A percentile compares a stretch with the other conserved stretches of the same genome.
These are phyloP conservation scores for Tapirus terrestris DNA, from an alignment of 2,113 vertebrate species.

Conservation along the genomic window DNA sequence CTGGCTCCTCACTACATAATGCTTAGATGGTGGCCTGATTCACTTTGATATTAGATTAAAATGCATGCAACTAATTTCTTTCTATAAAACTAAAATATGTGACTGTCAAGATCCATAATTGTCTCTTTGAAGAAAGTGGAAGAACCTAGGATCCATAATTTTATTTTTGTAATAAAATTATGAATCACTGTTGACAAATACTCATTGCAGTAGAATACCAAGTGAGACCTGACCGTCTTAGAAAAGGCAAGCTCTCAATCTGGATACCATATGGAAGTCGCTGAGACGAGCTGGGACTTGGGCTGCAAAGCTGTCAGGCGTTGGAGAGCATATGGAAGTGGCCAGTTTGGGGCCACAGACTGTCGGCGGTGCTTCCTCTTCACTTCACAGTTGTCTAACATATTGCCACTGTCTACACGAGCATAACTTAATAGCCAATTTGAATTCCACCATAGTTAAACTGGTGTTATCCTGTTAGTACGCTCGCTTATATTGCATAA, in stretches of 20 bases:
- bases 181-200: constrained; percentile 57
- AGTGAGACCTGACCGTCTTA: constrained; percentile 54
- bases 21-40: not conserved
- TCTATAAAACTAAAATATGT: not conserved
- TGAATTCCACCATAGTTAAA: constrained; percentile 59
- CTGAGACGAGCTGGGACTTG: constrained; percentile 69
- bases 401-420: constrained; percentile 65
- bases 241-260: constrained; percentile 72
- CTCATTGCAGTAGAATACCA: not conserved
- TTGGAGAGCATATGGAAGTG: constrained; percentile 76
- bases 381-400: constrained; percentile 67
- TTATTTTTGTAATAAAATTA: constrained; percentile 61
- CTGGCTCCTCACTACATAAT: not conserved
- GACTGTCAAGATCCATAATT: not conserved
- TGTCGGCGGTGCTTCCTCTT: constrained; percentile 25
- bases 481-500: not conserved
- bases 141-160: not conserved
- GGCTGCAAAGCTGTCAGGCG: constrained; percentile 77
- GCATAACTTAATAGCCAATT: constrained; percentile 64
- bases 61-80: not conserved
- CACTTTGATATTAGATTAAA: not conserved
- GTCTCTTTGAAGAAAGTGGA: not conserved
- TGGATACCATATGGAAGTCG: constrained; percentile 72
- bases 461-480: constrained; percentile 27
- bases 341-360: constrained; percentile 59